These are phyloP conservation scores for Pseudomyrmex sp. DNA, from an alignment of 1,140 invertebrate species.

Conservation along the genomic window DNA sequence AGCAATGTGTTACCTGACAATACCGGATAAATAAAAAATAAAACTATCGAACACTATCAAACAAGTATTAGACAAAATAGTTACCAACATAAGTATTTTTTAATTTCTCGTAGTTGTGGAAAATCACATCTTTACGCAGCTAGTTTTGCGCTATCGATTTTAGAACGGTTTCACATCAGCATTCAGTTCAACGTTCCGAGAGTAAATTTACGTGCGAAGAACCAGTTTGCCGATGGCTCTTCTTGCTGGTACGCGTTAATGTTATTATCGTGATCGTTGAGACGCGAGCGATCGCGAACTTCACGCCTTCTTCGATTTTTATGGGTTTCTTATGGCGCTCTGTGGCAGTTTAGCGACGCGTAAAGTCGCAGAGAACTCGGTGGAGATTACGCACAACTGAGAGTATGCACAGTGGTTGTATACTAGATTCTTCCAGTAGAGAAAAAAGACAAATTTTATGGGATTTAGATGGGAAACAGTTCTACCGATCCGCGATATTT, in stretches of 20 bases:
- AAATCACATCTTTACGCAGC: no score
- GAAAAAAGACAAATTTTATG: conserved; percentile 26
- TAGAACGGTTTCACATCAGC: neutral
- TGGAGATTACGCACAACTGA: conserved; percentile 16
- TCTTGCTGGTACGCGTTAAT: conserved; percentile 10
- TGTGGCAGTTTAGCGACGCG: neutral
- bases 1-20: neutral
- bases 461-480: conserved; percentile 22
- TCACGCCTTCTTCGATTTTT: conserved; percentile 30
- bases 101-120: no score
- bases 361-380: conserved; percentile 33
- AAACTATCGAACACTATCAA: neutral
- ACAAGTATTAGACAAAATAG: no score
- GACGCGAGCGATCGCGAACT: conserved; percentile 31
- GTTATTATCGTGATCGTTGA: conserved; percentile 43
- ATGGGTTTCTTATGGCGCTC: conserved; percentile 15
- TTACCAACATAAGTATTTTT: no score
- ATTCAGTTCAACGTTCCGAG: neutral
- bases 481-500: conserved; percentile 27
- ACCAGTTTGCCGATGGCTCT: conserved; percentile 39
- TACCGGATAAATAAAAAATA: conserved; percentile 3
- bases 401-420: conserved; percentile 12
- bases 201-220: conserved; percentile 3
- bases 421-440: conserved; percentile 22
- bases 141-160: neutral